phyloP scores from a whole-genome alignment of 2,888 invertebrate genomes.

The Cephus nigrinus region DNA sequence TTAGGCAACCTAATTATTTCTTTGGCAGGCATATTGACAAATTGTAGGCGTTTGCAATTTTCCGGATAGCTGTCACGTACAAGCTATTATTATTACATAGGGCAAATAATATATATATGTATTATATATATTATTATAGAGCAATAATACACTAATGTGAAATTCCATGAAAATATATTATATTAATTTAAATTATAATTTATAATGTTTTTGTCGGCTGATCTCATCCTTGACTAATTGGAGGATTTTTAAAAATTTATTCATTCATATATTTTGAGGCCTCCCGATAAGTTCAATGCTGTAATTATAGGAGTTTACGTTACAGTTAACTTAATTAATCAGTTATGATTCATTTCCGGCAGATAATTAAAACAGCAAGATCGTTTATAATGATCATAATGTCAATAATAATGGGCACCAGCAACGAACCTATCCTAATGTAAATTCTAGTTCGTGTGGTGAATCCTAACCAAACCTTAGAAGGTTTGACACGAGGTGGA shows the following conservation, averaged over 20 bases:
- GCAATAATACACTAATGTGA: not conserved
- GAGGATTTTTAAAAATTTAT: not conserved
- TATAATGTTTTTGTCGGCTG: not conserved
- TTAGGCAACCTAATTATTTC: not conserved
- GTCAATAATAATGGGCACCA: not conserved
- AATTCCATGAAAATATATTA: not conserved
- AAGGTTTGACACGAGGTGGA: not conserved
- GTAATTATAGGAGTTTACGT: not conserved
- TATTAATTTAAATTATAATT: not conserved
- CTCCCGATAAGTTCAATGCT: not conserved
- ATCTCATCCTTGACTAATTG: not conserved
- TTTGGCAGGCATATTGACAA: not conserved
- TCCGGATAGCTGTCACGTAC: not conserved
- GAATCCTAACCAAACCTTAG: not conserved
- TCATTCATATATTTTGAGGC: not conserved
- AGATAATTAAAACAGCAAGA: not conserved
- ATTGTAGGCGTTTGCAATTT: not conserved
- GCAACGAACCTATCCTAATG: not conserved
- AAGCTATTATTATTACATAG: not conserved
- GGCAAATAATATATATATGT: too few relatives aligned
- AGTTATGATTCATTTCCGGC: not conserved
- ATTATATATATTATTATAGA: too few relatives aligned
- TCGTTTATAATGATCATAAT: not conserved
- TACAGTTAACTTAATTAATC: not conserved
- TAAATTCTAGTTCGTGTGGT: not conserved